A percentile compares a stretch with the other conserved stretches of the same genome.
Evolutionary conservation across 2,888 invertebrate species (phyloP).

Genomic region (Ashinkailepas kermadecensis): DNA sequence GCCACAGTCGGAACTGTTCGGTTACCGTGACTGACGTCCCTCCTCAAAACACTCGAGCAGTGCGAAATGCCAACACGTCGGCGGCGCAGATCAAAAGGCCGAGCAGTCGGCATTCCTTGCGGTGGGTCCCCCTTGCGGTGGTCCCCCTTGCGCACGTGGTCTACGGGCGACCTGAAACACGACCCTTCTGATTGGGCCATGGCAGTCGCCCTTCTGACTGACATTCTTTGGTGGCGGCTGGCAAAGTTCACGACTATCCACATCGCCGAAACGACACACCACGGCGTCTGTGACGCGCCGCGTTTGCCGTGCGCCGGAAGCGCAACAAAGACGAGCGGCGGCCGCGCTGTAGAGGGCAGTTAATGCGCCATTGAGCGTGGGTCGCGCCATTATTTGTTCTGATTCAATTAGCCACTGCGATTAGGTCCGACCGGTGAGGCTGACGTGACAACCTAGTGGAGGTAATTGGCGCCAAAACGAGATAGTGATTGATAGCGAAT

Average conservation of each 20-base stretch:
- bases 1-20: neutral
- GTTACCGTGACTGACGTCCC: neutral
- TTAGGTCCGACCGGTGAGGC: neutral
- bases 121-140: neutral
- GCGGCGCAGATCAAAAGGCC: neutral
- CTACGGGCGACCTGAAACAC: neutral
- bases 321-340: neutral
- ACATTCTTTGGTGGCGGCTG: neutral
- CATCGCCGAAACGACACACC: no score
- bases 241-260: neutral
- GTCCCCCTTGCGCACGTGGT: neutral
- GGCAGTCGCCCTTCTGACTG: neutral
- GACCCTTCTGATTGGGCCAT: neutral
- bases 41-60: neutral
- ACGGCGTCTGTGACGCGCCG: neutral
- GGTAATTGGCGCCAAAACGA: neutral
- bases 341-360: neutral
- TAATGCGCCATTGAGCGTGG: neutral
- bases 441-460: neutral
- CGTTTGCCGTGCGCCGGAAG: neutral
- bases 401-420: neutral
- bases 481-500: slow-evolving; percentile 12
- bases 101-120: neutral
- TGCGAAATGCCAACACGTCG: neutral
- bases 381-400: slow-evolving; percentile 5